phyloP scores from a whole-genome alignment of 2,888 invertebrate genomes.

The Lomographa bimaculata region DNA sequence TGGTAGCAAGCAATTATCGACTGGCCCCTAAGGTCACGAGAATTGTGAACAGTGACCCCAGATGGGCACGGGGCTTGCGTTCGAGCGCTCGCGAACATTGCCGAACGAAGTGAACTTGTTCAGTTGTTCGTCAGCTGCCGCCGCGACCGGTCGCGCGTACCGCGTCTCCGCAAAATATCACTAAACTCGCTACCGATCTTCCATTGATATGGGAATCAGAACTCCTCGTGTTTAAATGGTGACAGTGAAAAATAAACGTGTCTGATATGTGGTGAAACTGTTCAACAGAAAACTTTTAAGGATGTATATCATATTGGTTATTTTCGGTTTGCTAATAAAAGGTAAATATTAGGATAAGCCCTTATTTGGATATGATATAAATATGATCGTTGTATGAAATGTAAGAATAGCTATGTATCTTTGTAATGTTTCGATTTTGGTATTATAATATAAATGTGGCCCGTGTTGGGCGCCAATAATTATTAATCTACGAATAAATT shows the following conservation, averaged over 20 bases:
- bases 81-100: conserved; percentile 17
- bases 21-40: conserved; percentile 69
- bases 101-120: conserved; percentile 39
- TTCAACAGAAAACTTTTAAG: conserved; percentile 50
- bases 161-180: conserved; percentile 6
- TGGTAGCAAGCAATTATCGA: conserved; percentile 59
- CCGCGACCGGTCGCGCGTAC: conserved; percentile 43
- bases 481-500: too few relatives aligned
- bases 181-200: conserved; percentile 12
- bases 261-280: conserved; percentile 67
- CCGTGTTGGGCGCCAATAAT: conserved; percentile 40
- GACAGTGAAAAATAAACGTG: conserved; percentile 27
- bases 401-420: too few relatives aligned
- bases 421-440: background rate
- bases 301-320: conserved; percentile 72
- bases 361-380: conserved; percentile 1
- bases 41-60: conserved; percentile 59
- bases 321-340: conserved; percentile 72
- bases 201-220: conserved; percentile 15
- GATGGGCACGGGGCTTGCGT: conserved; percentile 13
- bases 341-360: conserved; percentile 48
- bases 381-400: too few relatives aligned
- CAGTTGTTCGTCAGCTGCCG: conserved; percentile 59
- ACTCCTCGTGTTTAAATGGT: conserved; percentile 26
- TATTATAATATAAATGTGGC: conserved; percentile 2